These are phyloP conservation scores for Beris morrisii DNA, from an alignment of 2,888 invertebrate genomes.

Conservation along the genomic window DNA sequence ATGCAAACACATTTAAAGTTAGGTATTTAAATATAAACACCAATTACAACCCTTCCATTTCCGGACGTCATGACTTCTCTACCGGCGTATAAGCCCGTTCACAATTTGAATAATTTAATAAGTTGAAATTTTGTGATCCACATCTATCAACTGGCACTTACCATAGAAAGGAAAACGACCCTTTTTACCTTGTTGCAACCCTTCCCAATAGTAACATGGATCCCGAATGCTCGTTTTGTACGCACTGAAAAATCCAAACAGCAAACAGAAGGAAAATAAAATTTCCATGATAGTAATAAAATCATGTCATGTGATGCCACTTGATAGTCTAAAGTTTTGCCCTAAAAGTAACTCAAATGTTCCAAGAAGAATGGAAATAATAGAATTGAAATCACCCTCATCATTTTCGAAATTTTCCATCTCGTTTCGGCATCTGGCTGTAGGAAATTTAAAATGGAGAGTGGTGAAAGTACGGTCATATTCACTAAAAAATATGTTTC, in stretches of 20 bases:
- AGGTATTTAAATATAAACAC: too few species aligned
- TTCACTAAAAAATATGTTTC: too few species aligned
- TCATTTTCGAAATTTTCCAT: not conserved
- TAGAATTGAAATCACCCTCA: slow-evolving; percentile 12
- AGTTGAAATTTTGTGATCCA: slow-evolving; percentile 26
- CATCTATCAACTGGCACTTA: slow-evolving; percentile 19
- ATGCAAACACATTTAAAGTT: too few species aligned
- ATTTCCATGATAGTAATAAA: slow-evolving; percentile 2
- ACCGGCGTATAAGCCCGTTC: not conserved
- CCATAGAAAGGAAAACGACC: slow-evolving; percentile 7
- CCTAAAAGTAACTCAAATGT: slow-evolving; percentile 1
- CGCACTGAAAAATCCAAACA: slow-evolving; percentile 10
- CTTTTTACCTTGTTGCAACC: slow-evolving; percentile 13
- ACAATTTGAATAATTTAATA: slow-evolving; percentile 30
- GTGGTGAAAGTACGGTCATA: not conserved
- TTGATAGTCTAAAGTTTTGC: not conserved
- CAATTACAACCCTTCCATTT: too few species aligned
- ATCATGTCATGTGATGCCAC: not conserved
- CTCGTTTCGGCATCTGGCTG: not conserved
- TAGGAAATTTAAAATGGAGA: not conserved
- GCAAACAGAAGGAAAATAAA: slow-evolving; percentile 12
- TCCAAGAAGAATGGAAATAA: slow-evolving; percentile 8
- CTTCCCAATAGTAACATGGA: slow-evolving; percentile 16
- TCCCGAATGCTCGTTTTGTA: slow-evolving; percentile 19
- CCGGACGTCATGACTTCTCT: too few species aligned